These are phyloP conservation scores for Natator depressus DNA, from an alignment of 2,113 vertebrate genomes.

Conservation along the genomic window DNA sequence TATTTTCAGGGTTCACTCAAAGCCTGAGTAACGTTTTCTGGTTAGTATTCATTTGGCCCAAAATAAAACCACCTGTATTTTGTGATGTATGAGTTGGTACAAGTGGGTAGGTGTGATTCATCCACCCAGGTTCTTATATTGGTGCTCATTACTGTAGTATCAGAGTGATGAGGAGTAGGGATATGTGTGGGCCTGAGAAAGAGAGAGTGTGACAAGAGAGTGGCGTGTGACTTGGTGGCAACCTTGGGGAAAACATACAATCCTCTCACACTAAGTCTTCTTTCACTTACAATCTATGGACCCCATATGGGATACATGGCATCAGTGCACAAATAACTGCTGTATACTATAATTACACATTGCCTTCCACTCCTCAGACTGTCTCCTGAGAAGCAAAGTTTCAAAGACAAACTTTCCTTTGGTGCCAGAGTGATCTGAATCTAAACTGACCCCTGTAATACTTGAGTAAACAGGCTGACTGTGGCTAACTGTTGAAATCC, in stretches of 20 bases:
- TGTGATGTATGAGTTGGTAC: background rate
- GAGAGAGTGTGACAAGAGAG: background rate
- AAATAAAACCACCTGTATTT: background rate
- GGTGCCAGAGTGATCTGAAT: background rate
- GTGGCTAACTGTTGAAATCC: background rate
- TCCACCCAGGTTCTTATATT: background rate
- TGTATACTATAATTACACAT: background rate
- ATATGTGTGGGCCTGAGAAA: background rate
- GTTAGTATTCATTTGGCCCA: background rate
- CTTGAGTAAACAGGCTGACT: background rate
- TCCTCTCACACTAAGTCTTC: background rate
- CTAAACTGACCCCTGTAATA: background rate
- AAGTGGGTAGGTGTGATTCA: background rate
- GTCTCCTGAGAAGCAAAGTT: background rate
- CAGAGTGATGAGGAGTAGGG: background rate
- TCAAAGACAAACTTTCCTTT: background rate
- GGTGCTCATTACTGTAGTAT: background rate
- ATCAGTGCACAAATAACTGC: background rate
- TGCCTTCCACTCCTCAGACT: background rate
- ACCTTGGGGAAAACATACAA: background rate
- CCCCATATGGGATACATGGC: background rate
- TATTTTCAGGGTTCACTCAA: background rate
- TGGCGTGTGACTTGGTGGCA: background rate
- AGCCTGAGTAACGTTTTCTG: background rate
- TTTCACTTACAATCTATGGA: background rate